Conservation (phyloP, 2,797 vertebrate genomes). For the Phyllotis vaccarum region DNA sequence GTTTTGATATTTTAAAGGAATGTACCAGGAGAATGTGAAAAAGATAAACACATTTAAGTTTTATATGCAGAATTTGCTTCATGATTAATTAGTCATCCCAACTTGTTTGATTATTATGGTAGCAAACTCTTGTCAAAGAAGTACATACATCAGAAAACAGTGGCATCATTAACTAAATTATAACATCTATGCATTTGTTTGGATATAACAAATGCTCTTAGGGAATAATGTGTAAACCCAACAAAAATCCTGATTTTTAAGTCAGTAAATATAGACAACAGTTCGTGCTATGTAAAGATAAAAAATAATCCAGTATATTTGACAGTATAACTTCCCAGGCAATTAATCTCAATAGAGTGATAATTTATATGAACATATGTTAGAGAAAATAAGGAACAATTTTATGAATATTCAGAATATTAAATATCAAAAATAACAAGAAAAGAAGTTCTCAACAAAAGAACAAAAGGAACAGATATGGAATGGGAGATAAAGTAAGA, state of each 20-base stretch:
- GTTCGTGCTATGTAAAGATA: neutral
- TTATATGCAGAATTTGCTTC: neutral
- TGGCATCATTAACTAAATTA: neutral
- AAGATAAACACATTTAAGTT: neutral
- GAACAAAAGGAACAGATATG: neutral
- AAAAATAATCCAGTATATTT: slow-evolving; percentile 5
- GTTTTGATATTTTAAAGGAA: neutral
- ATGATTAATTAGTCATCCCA: neutral
- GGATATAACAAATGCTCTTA: neutral
- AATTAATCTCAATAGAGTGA: neutral
- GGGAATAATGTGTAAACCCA: neutral
- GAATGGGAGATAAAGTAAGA: neutral
- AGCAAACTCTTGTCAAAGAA: neutral
- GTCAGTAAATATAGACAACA: neutral
- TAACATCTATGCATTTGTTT: neutral
- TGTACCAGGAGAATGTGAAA: neutral
- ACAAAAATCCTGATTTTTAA: neutral
- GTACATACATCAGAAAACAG: neutral
- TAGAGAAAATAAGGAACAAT: slow-evolving; percentile 21
- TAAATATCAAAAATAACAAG: neutral
- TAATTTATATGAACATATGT: slow-evolving; percentile 36
- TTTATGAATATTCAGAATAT: slow-evolving; percentile 5
- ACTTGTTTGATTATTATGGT: neutral
- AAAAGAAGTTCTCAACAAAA: neutral
- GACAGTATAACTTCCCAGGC: neutral